Evolutionary conservation across 2,113 vertebrate genomes (phyloP).

Genomic region (Heterochromis multidens): DNA sequence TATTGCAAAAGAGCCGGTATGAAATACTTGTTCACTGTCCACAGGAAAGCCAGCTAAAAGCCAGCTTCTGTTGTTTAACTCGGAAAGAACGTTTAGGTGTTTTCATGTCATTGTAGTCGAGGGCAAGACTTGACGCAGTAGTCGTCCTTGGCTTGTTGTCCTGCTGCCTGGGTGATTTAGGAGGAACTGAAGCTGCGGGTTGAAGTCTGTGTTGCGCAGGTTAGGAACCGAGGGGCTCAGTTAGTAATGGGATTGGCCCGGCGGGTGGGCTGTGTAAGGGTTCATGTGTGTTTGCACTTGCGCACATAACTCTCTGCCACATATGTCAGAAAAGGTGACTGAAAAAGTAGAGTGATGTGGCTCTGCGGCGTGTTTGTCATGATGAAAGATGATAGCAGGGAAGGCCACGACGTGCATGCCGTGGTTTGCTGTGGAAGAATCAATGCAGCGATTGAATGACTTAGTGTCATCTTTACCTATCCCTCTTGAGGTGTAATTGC

Average conservation of each 20-base stretch:
- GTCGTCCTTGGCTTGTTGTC: neutral
- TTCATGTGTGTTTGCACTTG: neutral
- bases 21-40: too few species aligned
- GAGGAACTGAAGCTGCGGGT: neutral
- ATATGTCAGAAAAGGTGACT: conserved; percentile 21
- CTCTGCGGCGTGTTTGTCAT: neutral
- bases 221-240: conserved; percentile 36
- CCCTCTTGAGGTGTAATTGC: conserved; percentile 53
- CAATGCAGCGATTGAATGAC: conserved; percentile 54
- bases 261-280: neutral
- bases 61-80: neutral
- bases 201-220: conserved; percentile 1
- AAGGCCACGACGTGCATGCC: neutral
- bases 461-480: conserved; percentile 13
- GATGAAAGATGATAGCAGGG: conserved; percentile 16
- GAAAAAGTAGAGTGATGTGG: neutral
- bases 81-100: neutral
- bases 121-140: neutral
- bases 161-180: conserved; percentile 19
- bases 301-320: neutral
- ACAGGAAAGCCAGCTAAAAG: neutral
- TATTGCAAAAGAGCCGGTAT: too few species aligned
- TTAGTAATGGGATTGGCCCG: conserved; percentile 21
- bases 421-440: conserved; percentile 31
- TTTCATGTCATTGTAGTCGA: neutral